These are phyloP conservation scores for Chrysomela aeneicollis DNA, from an alignment of 2,888 invertebrate species.

Conservation along the genomic window DNA sequence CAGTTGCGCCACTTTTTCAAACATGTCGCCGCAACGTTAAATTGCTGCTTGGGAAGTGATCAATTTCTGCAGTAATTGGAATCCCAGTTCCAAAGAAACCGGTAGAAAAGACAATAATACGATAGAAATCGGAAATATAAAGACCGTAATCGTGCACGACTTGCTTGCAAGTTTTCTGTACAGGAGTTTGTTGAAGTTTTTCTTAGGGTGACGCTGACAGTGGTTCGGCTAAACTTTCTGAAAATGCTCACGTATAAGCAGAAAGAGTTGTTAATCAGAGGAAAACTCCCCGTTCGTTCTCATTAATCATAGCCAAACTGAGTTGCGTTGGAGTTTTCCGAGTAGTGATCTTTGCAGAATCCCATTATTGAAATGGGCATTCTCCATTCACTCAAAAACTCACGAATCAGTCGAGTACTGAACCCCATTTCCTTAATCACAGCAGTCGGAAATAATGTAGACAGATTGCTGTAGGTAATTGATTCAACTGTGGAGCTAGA, in stretches of 20 bases:
- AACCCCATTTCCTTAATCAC: no score
- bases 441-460: no score
- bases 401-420: no score
- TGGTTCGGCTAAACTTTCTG: background rate
- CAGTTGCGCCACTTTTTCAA: no score
- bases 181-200: background rate
- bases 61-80: background rate
- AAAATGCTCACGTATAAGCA: background rate
- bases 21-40: no score
- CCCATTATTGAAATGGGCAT: no score
- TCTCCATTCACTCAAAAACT: no score
- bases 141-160: background rate
- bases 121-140: background rate
- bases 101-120: background rate
- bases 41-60: background rate
- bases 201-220: no score
- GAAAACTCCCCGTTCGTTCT: background rate
- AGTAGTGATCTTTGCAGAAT: no score
- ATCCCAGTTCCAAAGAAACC: background rate
- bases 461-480: no score
- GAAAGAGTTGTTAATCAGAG: background rate
- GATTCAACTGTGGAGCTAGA: no score
- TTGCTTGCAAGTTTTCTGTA: background rate
- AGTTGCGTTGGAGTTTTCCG: no score
- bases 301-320: background rate